Evolutionary conservation across 2,113 vertebrate genomes (phyloP).

Genomic region (Melanerpes aurifrons): DNA sequence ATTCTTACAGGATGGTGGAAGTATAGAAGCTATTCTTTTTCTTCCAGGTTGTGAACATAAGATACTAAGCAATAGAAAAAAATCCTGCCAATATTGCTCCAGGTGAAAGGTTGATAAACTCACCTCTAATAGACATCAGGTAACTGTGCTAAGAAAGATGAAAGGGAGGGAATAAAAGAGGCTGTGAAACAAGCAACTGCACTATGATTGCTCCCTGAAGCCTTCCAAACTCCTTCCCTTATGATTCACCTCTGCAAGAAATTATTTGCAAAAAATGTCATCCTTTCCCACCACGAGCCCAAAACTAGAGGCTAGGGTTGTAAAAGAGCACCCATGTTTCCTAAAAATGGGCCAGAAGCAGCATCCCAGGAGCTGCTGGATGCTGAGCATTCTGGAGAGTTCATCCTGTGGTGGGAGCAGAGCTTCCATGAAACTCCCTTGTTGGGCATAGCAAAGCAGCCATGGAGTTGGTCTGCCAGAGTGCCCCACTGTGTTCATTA

Average conservation of each 20-base stretch:
- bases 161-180: neutral
- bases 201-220: neutral
- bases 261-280: neutral
- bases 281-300: neutral
- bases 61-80: neutral
- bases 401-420: accelerated
- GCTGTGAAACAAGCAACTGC: neutral
- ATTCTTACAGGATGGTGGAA: neutral
- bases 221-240: neutral
- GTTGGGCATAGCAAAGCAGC: neutral
- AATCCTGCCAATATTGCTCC: neutral
- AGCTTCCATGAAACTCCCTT: neutral
- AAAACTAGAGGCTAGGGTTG: neutral
- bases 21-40: neutral
- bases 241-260: neutral
- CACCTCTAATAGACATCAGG: neutral
- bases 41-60: neutral
- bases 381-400: neutral
- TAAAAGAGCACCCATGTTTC: neutral
- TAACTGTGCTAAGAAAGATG: neutral
- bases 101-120: neutral
- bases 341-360: neutral
- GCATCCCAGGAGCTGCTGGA: neutral
- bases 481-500: accelerated
- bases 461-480: neutral